Percentiles rank a stretch among this genome's conserved stretches.
These are phyloP conservation scores for Oxytorus armatus DNA, from an alignment of 2,888 invertebrate genomes.

Conservation along the genomic window DNA sequence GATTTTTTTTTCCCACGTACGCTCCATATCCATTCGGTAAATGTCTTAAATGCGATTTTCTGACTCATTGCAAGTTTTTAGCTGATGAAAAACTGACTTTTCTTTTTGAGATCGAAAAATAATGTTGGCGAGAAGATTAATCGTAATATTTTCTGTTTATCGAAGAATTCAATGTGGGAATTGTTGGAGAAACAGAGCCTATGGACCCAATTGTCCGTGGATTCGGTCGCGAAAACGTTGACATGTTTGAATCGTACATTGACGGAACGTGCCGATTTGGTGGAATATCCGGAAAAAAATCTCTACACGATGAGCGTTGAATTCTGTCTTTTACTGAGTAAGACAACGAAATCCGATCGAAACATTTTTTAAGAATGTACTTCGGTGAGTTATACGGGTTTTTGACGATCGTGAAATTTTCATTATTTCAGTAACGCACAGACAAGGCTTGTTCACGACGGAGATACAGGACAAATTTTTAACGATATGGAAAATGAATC, in stretches of 20 bases:
- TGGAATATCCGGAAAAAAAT: slow-evolving; percentile 72
- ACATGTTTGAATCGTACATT: slow-evolving; percentile 74
- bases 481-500: slow-evolving; percentile 77
- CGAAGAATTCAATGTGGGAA: slow-evolving; percentile 77
- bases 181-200: slow-evolving; percentile 76
- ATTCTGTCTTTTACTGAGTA: slow-evolving; percentile 80
- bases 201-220: slow-evolving; percentile 68
- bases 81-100: not conserved
- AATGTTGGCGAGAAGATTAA: not conserved
- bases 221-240: slow-evolving; percentile 70
- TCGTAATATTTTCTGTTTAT: not conserved
- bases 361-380: not conserved
- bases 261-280: slow-evolving; percentile 76
- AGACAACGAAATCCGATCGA: slow-evolving; percentile 44
- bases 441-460: slow-evolving; percentile 74
- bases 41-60: not conserved
- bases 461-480: slow-evolving; percentile 77
- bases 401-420: not conserved
- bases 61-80: not conserved
- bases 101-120: too few species aligned
- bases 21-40: too few species aligned
- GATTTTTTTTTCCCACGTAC: too few species aligned
- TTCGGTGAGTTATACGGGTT: not conserved
- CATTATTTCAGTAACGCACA: slow-evolving; percentile 75
- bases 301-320: slow-evolving; percentile 79